These are phyloP conservation scores for Salvelinus namaycush DNA, from an alignment of 2,113 vertebrate genomes.

Conservation along the genomic window DNA sequence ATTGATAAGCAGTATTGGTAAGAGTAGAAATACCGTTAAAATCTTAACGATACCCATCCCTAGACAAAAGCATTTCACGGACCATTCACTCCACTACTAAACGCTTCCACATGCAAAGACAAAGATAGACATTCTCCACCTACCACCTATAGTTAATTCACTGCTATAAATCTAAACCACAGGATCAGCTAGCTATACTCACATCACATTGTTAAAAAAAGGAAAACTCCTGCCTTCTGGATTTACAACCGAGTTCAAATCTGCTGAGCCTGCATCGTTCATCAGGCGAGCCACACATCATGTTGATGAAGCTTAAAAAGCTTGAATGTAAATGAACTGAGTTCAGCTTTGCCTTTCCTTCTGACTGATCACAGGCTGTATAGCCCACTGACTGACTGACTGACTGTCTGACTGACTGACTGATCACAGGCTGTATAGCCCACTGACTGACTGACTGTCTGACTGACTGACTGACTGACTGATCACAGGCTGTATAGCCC, in stretches of 20 bases:
- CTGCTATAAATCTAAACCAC: conserved; percentile 45
- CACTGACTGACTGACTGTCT: neutral
- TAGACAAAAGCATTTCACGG: conserved; percentile 38
- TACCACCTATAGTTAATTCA: conserved; percentile 23
- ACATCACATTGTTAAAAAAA: conserved; percentile 6
- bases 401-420: neutral
- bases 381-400: too few species aligned
- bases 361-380: too few species aligned
- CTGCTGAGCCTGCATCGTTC: conserved; percentile 13
- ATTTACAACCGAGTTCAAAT: conserved; percentile 37
- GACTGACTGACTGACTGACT: too few species aligned
- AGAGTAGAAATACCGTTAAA: too few species aligned
- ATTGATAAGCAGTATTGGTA: too few species aligned
- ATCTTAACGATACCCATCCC: too few species aligned
- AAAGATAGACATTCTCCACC: conserved; percentile 6
- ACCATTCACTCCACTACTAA: conserved; percentile 49
- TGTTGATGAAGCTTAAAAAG: conserved; percentile 10
- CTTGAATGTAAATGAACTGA: neutral
- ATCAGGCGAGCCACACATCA: conserved; percentile 30
- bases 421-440: too few species aligned
- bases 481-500: too few species aligned
- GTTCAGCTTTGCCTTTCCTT: neutral
- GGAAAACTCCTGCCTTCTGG: conserved; percentile 31
- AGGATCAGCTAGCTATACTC: conserved; percentile 30
- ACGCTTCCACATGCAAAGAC: conserved; percentile 65